Conservation (phyloP, 1,140 invertebrate species). For the Paraescarpia echinospica region DNA sequence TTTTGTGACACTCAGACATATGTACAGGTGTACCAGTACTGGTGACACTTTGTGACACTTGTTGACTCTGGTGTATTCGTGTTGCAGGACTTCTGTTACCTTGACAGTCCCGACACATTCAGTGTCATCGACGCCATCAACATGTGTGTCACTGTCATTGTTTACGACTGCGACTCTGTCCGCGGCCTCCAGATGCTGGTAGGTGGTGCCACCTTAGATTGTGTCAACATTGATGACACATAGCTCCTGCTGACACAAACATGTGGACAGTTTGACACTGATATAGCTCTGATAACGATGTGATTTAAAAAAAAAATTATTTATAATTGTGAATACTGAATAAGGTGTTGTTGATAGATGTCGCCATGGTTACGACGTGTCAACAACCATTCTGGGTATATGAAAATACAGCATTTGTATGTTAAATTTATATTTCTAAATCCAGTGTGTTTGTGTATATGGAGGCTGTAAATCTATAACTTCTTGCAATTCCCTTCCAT, state of each 20-base stretch:
- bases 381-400: no score
- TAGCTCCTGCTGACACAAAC: background rate
- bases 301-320: background rate
- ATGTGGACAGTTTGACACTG: background rate
- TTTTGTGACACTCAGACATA: no score
- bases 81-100: slow-evolving; percentile 58
- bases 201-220: slow-evolving; percentile 31
- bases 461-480: no score
- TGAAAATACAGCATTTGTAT: no score
- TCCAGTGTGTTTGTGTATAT: no score
- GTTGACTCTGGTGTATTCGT: background rate
- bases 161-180: slow-evolving; percentile 93
- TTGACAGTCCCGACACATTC: slow-evolving; percentile 54
- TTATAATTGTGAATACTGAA: background rate
- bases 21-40: background rate
- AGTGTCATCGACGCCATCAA: slow-evolving; percentile 56
- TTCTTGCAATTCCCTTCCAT: no score
- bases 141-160: slow-evolving; percentile 87
- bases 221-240: background rate
- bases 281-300: background rate
- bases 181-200: slow-evolving; percentile 95
- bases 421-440: no score
- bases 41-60: background rate
- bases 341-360: background rate
- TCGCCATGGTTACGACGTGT: background rate